Percentiles rank a stretch among this genome's conserved stretches.
Evolutionary conservation across 2,888 invertebrate species (phyloP).

Genomic region (Siphonodentalium dalli): DNA sequence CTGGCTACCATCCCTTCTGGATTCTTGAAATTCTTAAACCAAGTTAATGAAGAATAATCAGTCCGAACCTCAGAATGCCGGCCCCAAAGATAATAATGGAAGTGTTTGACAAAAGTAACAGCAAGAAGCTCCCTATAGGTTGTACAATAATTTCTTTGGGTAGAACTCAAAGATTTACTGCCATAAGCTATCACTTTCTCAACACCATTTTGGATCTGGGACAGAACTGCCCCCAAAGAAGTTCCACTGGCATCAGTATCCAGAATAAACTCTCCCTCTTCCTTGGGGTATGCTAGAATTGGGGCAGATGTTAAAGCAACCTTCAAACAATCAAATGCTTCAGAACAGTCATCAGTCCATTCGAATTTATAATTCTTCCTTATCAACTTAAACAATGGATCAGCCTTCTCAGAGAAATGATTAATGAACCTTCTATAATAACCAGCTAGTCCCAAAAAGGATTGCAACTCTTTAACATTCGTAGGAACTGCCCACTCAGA

Average conservation of each 20-base stretch:
- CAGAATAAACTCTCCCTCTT: slow-evolving; percentile 2
- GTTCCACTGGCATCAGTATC: slow-evolving; percentile 16
- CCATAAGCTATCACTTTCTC: slow-evolving; percentile 18
- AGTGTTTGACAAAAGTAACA: slow-evolving; percentile 16
- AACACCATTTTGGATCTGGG: slow-evolving; percentile 11
- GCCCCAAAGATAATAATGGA: slow-evolving; percentile 15
- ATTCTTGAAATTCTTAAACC: slow-evolving; percentile 14
- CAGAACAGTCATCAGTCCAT: not conserved
- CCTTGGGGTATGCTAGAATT: slow-evolving; percentile 1
- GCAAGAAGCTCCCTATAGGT: slow-evolving; percentile 22
- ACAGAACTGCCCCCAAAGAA: slow-evolving; percentile 10
- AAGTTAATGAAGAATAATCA: slow-evolving; percentile 15
- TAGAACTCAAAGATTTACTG: not conserved
- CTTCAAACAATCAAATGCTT: slow-evolving; percentile 1
- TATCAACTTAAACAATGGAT: not conserved
- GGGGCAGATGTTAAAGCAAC: not conserved
- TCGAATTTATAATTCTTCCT: not conserved
- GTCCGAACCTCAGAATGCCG: slow-evolving; percentile 13
- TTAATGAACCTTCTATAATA: too few relatives aligned
- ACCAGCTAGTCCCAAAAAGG: too few relatives aligned
- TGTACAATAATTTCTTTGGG: slow-evolving; percentile 17
- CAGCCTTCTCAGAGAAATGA: not conserved
- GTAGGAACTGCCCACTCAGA: not conserved
- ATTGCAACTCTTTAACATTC: too few relatives aligned
- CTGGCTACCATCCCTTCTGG: slow-evolving; percentile 14